Evolutionary conservation across 2,888 invertebrate genomes (phyloP).

Genomic region (Cyclophora punctaria): DNA sequence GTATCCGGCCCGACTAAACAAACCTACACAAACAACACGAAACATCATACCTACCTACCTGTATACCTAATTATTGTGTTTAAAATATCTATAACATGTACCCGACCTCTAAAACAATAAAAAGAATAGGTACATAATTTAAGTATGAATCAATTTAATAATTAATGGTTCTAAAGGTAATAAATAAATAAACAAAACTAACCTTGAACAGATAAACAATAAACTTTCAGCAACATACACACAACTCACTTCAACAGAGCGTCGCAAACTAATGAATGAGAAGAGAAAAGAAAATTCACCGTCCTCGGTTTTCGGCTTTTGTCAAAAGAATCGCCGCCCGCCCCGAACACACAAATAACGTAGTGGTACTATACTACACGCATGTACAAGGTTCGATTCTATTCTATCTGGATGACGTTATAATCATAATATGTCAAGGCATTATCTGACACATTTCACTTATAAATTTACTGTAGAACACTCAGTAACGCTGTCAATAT

Average conservation of each 20-base stretch:
- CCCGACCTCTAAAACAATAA: neutral
- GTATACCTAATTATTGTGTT: too few species aligned
- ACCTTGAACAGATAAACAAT: neutral
- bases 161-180: neutral
- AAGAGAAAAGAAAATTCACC: slow-evolving; percentile 4
- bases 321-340: slow-evolving; percentile 15
- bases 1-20: too few species aligned
- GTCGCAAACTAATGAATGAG: slow-evolving; percentile 7
- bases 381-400: neutral
- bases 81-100: neutral
- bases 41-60: too few species aligned
- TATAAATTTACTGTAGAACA: neutral
- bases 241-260: slow-evolving; percentile 1
- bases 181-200: neutral
- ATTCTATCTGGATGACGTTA: slow-evolving; percentile 1
- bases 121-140: neutral
- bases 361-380: neutral
- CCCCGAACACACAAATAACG: neutral
- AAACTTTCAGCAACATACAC: neutral
- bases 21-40: too few species aligned
- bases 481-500: neutral
- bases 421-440: neutral
- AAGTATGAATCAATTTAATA: neutral
- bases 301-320: slow-evolving; percentile 8
- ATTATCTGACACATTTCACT: neutral